Evolutionary conservation across 2,888 invertebrate genomes (phyloP), one percentile per base, ranked within the genome.

Genomic region (Folsomia manolachei): DNA sequence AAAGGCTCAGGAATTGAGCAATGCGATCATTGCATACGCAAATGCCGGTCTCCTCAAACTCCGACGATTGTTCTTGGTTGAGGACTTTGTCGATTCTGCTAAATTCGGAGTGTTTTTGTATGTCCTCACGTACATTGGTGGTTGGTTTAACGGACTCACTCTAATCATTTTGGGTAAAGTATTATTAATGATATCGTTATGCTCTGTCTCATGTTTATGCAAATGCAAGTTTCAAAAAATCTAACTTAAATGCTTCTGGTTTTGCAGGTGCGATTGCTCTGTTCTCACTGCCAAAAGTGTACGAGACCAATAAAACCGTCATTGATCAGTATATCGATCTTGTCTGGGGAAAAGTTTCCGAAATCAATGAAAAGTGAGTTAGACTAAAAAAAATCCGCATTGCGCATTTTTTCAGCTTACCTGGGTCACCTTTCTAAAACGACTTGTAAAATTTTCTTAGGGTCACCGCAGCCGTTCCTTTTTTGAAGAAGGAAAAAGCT

Each of bases 141-240:
- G 96, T 82, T 97, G 96, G 94, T 97, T 99, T 89, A 98, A 98
- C 86, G 98, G 97, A 85, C 94, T 98, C 91, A 97, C 97, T 82
- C 90, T 99, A 82, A 90, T 98, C 84, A 96, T 97, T 84, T 89
- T 98, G 83, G 93, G 97, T 95, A 84, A 62, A 39, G 4, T 39
- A 39, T 39, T 39, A 39, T 14, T 39, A 39, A 39, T 14, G 14
- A 39, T 39, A 39, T 39, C 14, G 39, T 39, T 39, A 39, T 14
- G 39, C 39, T n/a, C n/a, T n/a, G n/a, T n/a, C n/a, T 9, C 39
- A 39, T 39, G 39, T 39, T 9, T n/a, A n/a, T n/a, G 56, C 27
- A 19, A 4, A 18, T 56, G 18, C 56, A 56, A 11, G 27, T 63
- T 73, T 69, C 75, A 81, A 73, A 75, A 77, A 78, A n/a, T n/a